Conservation (phyloP, 2,113 vertebrate species). For the Polypterus senegalus region DNA sequence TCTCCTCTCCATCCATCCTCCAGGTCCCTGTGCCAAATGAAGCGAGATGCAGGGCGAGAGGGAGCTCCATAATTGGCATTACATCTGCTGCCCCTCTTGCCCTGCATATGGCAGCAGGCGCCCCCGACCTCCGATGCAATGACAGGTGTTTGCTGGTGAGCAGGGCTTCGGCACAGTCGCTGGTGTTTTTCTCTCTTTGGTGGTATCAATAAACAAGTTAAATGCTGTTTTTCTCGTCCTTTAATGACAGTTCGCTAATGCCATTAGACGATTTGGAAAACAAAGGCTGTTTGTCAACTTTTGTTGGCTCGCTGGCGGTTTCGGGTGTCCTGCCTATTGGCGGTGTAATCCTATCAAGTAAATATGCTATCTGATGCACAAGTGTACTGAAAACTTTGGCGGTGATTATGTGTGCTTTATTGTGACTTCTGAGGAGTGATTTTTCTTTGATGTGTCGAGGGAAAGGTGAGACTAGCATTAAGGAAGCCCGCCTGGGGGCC, state of each 20-base stretch:
- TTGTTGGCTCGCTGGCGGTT: conserved; percentile 11
- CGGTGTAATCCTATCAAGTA: conserved; percentile 25
- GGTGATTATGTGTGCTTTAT: conserved; percentile 29
- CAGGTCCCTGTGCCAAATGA: too few relatives aligned
- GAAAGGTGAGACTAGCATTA: conserved; percentile 35
- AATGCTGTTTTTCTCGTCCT: not conserved
- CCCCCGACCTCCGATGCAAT: not conserved
- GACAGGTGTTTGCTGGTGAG: not conserved
- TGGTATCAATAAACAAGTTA: not conserved
- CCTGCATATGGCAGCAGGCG: too few relatives aligned
- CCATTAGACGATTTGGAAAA: not conserved
- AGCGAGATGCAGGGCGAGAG: too few relatives aligned
- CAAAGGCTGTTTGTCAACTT: not conserved
- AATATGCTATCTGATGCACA: conserved; percentile 24
- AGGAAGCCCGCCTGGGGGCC: conserved; percentile 28
- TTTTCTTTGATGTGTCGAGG: conserved; percentile 34
- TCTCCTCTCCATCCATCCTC: too few relatives aligned
- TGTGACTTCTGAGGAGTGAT: conserved; percentile 34
- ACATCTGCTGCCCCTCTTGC: too few relatives aligned
- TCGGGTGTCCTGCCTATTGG: conserved; percentile 28
- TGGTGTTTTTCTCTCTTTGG: too few relatives aligned
- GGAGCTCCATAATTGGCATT: too few relatives aligned
- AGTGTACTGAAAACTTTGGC: conserved; percentile 20
- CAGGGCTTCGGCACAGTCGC: too few relatives aligned
- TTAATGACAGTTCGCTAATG: not conserved